These are phyloP conservation scores for Drosophila cracens DNA, from an alignment of 2,888 invertebrate genomes.

Conservation along the genomic window DNA sequence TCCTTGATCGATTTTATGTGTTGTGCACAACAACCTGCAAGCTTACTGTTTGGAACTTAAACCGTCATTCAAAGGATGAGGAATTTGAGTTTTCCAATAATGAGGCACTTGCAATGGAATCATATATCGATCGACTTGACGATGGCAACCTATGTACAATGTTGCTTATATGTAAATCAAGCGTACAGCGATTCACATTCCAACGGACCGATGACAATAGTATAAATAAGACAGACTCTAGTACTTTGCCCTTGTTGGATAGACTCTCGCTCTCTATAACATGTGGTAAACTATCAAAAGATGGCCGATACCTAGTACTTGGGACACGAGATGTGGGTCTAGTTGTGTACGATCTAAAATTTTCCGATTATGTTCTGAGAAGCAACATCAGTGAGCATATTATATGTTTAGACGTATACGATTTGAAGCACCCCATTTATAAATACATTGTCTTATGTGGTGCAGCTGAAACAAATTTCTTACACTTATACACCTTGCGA, in stretches of 20 bases:
- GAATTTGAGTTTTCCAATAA: not conserved
- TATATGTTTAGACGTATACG: slow-evolving; percentile 82
- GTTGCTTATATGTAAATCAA: slow-evolving; percentile 66
- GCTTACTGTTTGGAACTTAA: slow-evolving; percentile 72
- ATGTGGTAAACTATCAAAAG: slow-evolving; percentile 80
- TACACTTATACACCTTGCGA: slow-evolving; percentile 82
- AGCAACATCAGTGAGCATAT: slow-evolving; percentile 83
- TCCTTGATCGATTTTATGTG: slow-evolving; percentile 77
- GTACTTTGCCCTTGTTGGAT: slow-evolving; percentile 51
- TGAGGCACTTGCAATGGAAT: slow-evolving; percentile 42
- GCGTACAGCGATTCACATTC: slow-evolving; percentile 68
- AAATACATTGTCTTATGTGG: slow-evolving; percentile 83
- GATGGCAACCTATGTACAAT: slow-evolving; percentile 31
- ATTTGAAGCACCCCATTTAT: slow-evolving; percentile 71
- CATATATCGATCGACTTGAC: slow-evolving; percentile 14
- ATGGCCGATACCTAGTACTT: slow-evolving; percentile 79
- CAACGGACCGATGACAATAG: slow-evolving; percentile 37
- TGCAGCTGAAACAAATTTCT: slow-evolving; percentile 67
- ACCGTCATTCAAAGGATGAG: slow-evolving; percentile 55
- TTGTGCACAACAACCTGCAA: slow-evolving; percentile 66
- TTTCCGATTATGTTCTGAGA: slow-evolving; percentile 69
- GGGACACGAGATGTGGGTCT: slow-evolving; percentile 82
- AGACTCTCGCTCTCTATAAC: slow-evolving; percentile 53
- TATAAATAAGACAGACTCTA: not conserved
- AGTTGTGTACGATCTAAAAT: slow-evolving; percentile 76